Evolutionary conservation across 2,888 invertebrate species (phyloP), one percentile per base, ranked within the genome.

Genomic region (Cephus pulcher): DNA sequence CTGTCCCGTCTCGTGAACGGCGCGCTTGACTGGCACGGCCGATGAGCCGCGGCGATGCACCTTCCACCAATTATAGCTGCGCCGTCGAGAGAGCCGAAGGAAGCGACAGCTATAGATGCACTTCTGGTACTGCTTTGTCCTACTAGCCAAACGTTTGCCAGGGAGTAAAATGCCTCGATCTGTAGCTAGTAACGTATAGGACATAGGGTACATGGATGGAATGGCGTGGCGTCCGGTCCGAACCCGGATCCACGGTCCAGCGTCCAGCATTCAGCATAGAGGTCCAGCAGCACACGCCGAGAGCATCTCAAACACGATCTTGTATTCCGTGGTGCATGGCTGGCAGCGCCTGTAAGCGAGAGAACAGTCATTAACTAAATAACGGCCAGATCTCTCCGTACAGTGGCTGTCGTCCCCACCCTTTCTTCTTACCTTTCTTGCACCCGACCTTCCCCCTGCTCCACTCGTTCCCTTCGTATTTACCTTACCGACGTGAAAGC

Each of bases 301-400:
- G 86, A 88, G 88, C 90, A 91, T 91, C 91, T 91, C 88, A 89
- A 90, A 91, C 90, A 90, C 90, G 90, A 91, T 91, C 91, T 91
- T 89, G 90, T 90, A 90, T 90, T 91, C 90, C 88, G 86, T 85
- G 84, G 86, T 85, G 84, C 86, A 84, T 80, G 82, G 75, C 87
- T 86, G 86, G 85, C 86, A 86, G 84, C 84, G 86, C 86, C 86
- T 86, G 79, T 75, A 86, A 86, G 88, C 89, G 89, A 90, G 90
- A 90, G 90, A 91, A 90, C 90, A 90, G 91, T 91, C 91, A 91
- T 91, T 91, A 91, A 90, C 90, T 90, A 91, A 91, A 90, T 90
- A 91, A 90, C 89, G 88, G 88, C 88, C 87, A 83, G 88, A 88
- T 87, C 86, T 82, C 86, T 82, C 84, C 81, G 83, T 83, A 84